Evolutionary conservation across 1,140 invertebrate species (phyloP), one percentile per base, ranked within the genome.

Genomic region (Drosophila pallidifrons): DNA sequence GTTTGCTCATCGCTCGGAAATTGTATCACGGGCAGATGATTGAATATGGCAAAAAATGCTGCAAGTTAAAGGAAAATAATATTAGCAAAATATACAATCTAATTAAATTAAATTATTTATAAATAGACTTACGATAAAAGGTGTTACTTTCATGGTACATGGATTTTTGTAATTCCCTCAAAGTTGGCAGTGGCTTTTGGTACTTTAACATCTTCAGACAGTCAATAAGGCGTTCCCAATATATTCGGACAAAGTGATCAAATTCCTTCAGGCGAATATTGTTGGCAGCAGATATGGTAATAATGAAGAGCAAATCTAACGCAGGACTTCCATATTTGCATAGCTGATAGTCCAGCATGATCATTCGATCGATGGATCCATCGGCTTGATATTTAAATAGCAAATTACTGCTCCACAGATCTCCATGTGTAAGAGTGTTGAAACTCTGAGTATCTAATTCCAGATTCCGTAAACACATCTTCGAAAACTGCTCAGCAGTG

Each of bases 341-440:
- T 0, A 91, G 46, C 71, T 93, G 93, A 65, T 91, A 93, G 58
- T 93, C 93, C 1, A 93, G 49, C 7, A 93, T 87, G 35, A 91
- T 79, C 1, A 86, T 57, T 13, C 80, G 59, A 28, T 82, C 57
- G 2, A 91, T 66, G 3, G 64, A 58, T 1, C 74, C 82, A 20
- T 75, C 25, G 0, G 78, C 54, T 47, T 67, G 79, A 52, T 93
- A 92, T 35, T 75, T 87, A 68, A 83, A 93, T 57, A 93, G 72
- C 10, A 93, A 75, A 64, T 93, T 93, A 55, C 92, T 87, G 0
- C 70, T 74, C 88, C 88, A 91, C 10, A 93, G 93, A 80, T 96
- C 95, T 5, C 95, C 95, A 55, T 95, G 95, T 70, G 93, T 94
- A 2, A 96, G 87, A 0, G 95, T 94, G 68, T 94, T 93, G 65